phyloP scores from a whole-genome alignment of 1,140 invertebrate species.

The Musca domestica region DNA sequence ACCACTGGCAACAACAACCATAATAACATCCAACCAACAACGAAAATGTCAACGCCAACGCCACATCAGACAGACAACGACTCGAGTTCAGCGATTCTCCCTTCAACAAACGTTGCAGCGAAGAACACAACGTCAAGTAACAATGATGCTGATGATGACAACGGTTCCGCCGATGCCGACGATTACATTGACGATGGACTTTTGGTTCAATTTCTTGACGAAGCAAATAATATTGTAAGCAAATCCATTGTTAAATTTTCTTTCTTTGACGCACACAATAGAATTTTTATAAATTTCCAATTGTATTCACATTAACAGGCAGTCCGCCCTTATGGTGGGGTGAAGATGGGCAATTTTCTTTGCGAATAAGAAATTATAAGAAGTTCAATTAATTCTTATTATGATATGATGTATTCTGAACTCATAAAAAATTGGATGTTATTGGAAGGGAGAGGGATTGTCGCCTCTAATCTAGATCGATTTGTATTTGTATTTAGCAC shows the following conservation, averaged over 20 bases:
- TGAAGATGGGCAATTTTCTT: too few species aligned
- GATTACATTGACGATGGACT: slow-evolving; percentile 32
- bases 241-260: slow-evolving; percentile 14
- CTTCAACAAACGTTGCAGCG: not conserved
- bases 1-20: not conserved
- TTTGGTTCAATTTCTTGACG: slow-evolving; percentile 46
- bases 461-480: too few species aligned
- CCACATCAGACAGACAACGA: not conserved
- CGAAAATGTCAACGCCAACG: slow-evolving; percentile 1
- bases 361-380: too few species aligned
- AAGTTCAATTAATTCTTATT: too few species aligned
- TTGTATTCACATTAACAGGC: too few species aligned
- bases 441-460: too few species aligned
- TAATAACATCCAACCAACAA: not conserved
- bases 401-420: too few species aligned
- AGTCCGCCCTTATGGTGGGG: too few species aligned
- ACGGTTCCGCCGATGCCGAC: slow-evolving; percentile 26
- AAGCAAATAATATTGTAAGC: slow-evolving; percentile 46
- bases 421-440: too few species aligned
- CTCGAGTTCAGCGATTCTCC: not conserved
- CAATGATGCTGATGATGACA: slow-evolving; percentile 22
- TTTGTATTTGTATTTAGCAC: too few species aligned
- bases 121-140: not conserved
- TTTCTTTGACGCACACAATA: slow-evolving; percentile 6
- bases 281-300: too few species aligned